Base-by-base conservation (phyloP, 2,888 invertebrate genomes). In the Sussaba pulchella region DNA sequence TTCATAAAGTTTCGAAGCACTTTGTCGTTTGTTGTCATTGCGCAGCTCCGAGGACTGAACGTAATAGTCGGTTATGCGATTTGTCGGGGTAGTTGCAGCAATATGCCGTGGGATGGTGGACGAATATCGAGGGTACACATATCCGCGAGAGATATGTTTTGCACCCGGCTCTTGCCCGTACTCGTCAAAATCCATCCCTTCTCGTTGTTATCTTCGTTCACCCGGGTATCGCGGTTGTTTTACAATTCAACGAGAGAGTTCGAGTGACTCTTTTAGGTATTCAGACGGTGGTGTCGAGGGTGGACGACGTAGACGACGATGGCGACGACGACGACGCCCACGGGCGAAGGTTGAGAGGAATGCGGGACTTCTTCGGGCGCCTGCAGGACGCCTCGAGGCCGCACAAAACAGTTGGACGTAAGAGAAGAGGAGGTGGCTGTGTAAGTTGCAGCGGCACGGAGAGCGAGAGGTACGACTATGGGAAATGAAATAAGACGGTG, bases 191-290 rank as follows among this genome's bases (percentile, higher is more conserved):
- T n/a, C n/a, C n/a, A n/a, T n/a, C n/a, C n/a, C n/a, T n/a, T n/a
- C n/a, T n/a, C n/a, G n/a, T n/a, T 26, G 63, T 31, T n/a, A 41
- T 57, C 26, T 14, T 64, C 31, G 52, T 43, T 19, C 66, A 52
- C 50, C 82, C 81, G 74, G 73, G 64, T 85, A 87, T 89, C 85
- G 87, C 85, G 84, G 87, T 89, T 87, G 86, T 85, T 88, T 89
- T 88, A 88, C 87, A 89, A 88, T 88, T 88, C 88, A 87, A 89
- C 88, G 80, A 83, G 85, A 83, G 50, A 12, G 31, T 47, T 86
- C 24, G 80, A 80, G 85, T 83, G 85, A 84, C 83, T 84, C 86
- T 83, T 85, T 88, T 86, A 86, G 86, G 86, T 86, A 88, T 88
- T 87, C 88, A 85, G 84, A 75, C 81, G 85, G 84, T 85, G 82